phyloP scores from a whole-genome alignment of 2,113 vertebrate species.

The Sylvietta virens region DNA sequence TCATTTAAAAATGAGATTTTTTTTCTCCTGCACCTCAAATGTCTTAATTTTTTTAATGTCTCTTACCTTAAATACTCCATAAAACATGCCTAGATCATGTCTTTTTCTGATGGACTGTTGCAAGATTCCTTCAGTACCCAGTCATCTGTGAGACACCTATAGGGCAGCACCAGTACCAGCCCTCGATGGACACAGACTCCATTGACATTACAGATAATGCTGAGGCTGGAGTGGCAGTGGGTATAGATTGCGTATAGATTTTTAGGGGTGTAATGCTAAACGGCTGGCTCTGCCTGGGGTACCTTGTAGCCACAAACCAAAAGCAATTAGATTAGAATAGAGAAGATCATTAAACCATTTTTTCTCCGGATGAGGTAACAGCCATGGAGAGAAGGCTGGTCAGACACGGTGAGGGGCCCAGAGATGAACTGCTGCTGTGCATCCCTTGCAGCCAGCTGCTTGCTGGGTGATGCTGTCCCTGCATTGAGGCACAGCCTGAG shows the following conservation, averaged over 20 bases:
- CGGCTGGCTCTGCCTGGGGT: background rate
- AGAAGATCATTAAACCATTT: background rate
- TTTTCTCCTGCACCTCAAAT: background rate
- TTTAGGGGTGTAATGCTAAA: background rate
- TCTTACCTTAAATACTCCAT: background rate
- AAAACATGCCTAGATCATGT: background rate
- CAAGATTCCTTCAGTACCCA: background rate
- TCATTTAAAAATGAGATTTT: background rate
- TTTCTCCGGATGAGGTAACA: background rate
- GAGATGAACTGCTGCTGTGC: background rate
- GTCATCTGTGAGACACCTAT: background rate
- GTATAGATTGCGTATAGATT: background rate
- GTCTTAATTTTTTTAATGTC: background rate
- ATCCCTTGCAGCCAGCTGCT: background rate
- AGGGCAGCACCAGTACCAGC: background rate
- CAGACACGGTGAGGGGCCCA: background rate
- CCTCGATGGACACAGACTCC: background rate
- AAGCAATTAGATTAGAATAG: background rate
- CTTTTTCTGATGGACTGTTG: background rate
- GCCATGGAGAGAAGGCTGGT: background rate
- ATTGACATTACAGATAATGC: background rate
- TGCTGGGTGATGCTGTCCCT: background rate
- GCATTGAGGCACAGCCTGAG: accelerated
- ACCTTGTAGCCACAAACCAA: background rate
- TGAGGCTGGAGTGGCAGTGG: background rate